Evolutionary conservation across 2,113 vertebrate species (phyloP).

Genomic region (Sceloporus tristichus): DNA sequence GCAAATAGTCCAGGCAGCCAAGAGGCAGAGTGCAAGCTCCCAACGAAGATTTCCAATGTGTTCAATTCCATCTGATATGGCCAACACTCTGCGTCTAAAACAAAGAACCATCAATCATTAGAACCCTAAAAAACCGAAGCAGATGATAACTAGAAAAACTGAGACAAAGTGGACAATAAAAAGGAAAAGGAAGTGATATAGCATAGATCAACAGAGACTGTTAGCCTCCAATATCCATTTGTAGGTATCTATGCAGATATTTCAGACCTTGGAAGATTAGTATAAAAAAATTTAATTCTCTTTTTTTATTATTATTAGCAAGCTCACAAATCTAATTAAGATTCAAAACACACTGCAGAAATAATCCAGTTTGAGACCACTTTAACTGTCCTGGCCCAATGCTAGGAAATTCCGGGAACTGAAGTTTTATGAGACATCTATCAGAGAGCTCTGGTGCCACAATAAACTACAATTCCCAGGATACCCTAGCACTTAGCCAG

Average conservation of each 20-base stretch:
- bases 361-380: too few species aligned
- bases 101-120: constrained; percentile 17
- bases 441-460: too few species aligned
- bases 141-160: not conserved
- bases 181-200: not conserved
- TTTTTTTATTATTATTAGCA: too few species aligned
- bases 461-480: too few species aligned
- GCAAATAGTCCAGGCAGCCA: constrained; percentile 96
- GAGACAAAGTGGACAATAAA: not conserved
- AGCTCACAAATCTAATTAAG: too few species aligned
- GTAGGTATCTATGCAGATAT: not conserved
- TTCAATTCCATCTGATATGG: constrained; percentile 95
- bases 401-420: too few species aligned
- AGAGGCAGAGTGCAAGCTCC: constrained; percentile 95
- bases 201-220: not conserved
- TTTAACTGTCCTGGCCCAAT: too few species aligned
- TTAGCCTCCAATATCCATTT: not conserved
- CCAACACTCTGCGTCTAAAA: constrained; percentile 90
- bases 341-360: too few species aligned
- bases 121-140: not conserved
- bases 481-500: too few species aligned
- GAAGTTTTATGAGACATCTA: too few species aligned
- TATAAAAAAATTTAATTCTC: too few species aligned
- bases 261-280: too few species aligned
- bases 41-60: constrained; percentile 93